Evolutionary conservation across 2,888 invertebrate genomes (phyloP), one percentile per base, ranked within the genome.

Genomic region (Patella pellucida): DNA sequence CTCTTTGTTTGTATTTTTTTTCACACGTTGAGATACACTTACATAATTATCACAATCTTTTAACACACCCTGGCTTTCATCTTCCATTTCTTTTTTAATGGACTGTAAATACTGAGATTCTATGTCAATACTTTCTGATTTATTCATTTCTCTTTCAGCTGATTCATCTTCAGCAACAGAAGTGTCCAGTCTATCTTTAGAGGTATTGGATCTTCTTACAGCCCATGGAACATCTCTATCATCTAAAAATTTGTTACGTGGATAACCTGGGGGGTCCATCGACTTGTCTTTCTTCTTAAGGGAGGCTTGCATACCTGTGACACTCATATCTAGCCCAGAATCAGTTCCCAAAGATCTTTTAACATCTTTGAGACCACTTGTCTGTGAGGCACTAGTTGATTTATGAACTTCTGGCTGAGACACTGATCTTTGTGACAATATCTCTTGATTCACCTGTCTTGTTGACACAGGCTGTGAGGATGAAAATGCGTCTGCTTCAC

Each of bases 401-500:
- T 75, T 67, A n/a, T 81, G 72, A 14, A 84, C 83, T 67, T 86
- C 84, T 16, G 85, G 84, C 14, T 86, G 80, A 5, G 87, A 85
- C 31, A 75, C 72, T 3, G 85, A 85, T 27, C 83, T 71, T 1
- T 78, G 74, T 19, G 79, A 74, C 15, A 73, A 74, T 41, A 73
- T 73, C 12, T 71, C 72, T 69, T 79, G 73, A 9, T 77, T 75
- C 50, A 82, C 52, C 7, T 83, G 81, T 69, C 79, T 78, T 0
- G 81, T 80, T 0, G 87, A 86, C 3, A 87, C 75, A 4, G 87
- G 88, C 72, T 88, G 86, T 2, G 89, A 89, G 14, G 84, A 78
- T 14, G 87, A 86, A 71, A 85, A 87, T 16, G 52, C 52, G 73
- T 88, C 88, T 15, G 81, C 72, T 71, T 88, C 87, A 68, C 83